Base-by-base conservation (phyloP, 2,888 invertebrate genomes). In the Epistrophella euchroma region DNA sequence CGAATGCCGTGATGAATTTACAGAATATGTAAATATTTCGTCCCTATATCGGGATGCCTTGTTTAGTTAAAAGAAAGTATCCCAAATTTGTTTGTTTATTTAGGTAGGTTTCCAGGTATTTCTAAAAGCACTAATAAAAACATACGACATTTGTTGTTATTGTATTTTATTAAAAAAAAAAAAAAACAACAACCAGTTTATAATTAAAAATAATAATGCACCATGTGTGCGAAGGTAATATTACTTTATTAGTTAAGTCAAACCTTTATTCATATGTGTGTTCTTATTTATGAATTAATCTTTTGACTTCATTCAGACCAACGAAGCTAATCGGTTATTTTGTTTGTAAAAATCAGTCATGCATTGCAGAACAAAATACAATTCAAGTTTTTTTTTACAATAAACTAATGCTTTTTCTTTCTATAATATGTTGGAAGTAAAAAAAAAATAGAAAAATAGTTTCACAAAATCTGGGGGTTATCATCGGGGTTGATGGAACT, bases 311-410 rank as follows among this genome's bases (percentile, higher is more conserved):
- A 60, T 60, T 60, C 37, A 35, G n/a, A n/a, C n/a, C n/a, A 40
- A 60, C 6, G 60, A 40, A 60, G 40, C 60, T 22, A 60, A 60
- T 60, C 6, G 37, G 60, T 40, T 40, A 22, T 37, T 60, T 60
- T 22, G 22, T 60, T 37, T 22, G 25, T 7, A n/a, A 13, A 37
- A 4, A 60, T 37, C 19, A 60, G 58, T 37, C 58, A 60, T 37
- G 37, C 37, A 37, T 37, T 37, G n/a, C n/a, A n/a, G n/a, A n/a
- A n/a, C n/a, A n/a, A n/a, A n/a, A n/a, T n/a, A n/a, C n/a, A n/a
- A n/a, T n/a, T n/a, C n/a, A n/a, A n/a, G n/a, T 28, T 28, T 40
- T 15, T 19, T 11, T 22, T 19, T 50, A 22, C 19, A 22, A 2
- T 5, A 13, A 13, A 50, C 50, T 22, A 50, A 50, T 22, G 13